phyloP scores from a whole-genome alignment of 2,888 invertebrate species.

The Sesamia inferens region DNA sequence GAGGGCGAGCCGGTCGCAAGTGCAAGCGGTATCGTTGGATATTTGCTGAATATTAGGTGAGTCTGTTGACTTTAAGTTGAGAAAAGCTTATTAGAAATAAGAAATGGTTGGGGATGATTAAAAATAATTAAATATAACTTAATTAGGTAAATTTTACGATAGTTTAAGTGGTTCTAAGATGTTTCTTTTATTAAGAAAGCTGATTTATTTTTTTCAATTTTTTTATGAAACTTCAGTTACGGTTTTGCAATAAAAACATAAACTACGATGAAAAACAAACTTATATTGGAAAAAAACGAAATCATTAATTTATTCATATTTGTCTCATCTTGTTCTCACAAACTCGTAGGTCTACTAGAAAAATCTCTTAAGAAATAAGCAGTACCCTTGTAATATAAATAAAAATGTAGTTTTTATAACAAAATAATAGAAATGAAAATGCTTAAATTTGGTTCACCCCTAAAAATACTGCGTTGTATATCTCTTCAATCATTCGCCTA shows the following conservation, averaged over 20 bases:
- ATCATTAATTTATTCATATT: too few species aligned
- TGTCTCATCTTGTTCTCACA: neutral
- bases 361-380: neutral
- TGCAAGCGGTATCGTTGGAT: constrained; percentile 42
- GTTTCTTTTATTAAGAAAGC: neutral
- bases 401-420: neutral
- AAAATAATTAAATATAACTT: neutral
- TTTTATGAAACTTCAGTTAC: neutral
- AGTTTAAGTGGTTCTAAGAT: neutral
- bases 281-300: too few species aligned
- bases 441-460: too few species aligned
- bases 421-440: too few species aligned
- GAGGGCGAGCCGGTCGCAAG: constrained; percentile 43
- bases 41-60: constrained; percentile 49
- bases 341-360: neutral
- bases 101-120: neutral
- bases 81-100: neutral
- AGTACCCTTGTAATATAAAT: neutral
- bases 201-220: neutral
- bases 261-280: neutral
- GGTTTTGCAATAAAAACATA: neutral
- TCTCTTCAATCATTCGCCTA: too few species aligned
- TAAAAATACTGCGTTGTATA: neutral
- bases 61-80: constrained; percentile 10
- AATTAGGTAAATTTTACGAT: neutral